Evolutionary conservation across 2,113 vertebrate genomes (phyloP), one percentile per base, ranked within the genome.

Genomic region (Trichechus manatus): DNA sequence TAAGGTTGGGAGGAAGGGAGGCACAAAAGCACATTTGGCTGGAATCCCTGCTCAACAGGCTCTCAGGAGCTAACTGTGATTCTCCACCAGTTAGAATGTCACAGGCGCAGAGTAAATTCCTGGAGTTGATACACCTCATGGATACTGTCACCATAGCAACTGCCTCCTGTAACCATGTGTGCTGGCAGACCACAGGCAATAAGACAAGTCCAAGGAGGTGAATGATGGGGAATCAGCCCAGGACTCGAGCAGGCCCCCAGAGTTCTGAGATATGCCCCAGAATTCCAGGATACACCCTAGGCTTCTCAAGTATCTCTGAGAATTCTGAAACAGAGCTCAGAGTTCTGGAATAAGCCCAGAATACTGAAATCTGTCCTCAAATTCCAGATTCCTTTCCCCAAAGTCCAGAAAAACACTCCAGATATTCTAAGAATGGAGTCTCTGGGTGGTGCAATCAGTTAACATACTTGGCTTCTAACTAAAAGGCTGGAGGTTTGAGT

Each of bases 91-190:
- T 92, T 89, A 42, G 96, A 97, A 98, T 98, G 97, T 93, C 97
- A 97, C 82, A 36, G 81, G 96, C 94, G 83, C 87, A 20, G 74
- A 92, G 93, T 78, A 93, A 97, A 94, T 97, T 96, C 95, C 93
- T 86, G 27, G 77, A 94, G 97, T 89, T 64, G 95, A 97, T 96
- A 94, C 79, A 97, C 97, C 95, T 95, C 97, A 44, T 95, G 64
- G 97, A 95, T 97, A 97, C 94, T 50, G 95, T 98, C 95, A 88
- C 97, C 96, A 96, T 96, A 80, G 96, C 88, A 97, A 98, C 97
- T 70, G 64, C 96, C 93, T 97, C 95, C 93, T 50, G 95, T 89
- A 95, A 94, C 95, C 82, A 75, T 83, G 93, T 50, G 39, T 47
- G 87, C 79, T 27, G 14, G 50, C 89, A 94, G 92, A 96, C 96